Evolutionary conservation across 2,888 invertebrate genomes (phyloP), one percentile per base, ranked within the genome.

Genomic region (Taphrorychus bicolor): DNA sequence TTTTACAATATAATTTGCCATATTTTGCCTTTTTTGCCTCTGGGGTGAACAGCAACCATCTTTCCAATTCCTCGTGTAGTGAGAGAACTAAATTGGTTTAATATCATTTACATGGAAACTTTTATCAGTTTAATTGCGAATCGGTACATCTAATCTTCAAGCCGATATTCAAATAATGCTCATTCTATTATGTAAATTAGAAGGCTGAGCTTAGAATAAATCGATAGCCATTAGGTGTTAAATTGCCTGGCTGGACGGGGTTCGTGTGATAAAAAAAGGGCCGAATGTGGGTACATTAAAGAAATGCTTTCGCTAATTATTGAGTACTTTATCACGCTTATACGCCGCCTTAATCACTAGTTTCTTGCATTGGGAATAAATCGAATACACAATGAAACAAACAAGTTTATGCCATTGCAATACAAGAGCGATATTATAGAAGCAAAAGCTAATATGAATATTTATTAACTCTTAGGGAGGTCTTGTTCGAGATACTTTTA

Each of bases 391-490:
- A 65, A 65, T 59, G 65, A 65, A 59, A 65, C 48, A 59, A 65
- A 65, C 65, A 54, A 52, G 65, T 65, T 58, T 65, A 59, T 65
- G 54, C 53, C 53, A 54, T 59, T 59, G 65, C 59, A 59, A 42
- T 59, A 59, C 59, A 59, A 54, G 59, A 65, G 42, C 42, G 54
- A 48, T 63, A 57, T 63, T 63, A 63, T 63, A 63, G 60, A 32
- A 40, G 54, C 56, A 62, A 66, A 45, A 51, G 51, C 57, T 60
- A 60, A 66, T 66, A 66, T 66, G 66, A 66, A 66, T 66, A 66
- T 66, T 66, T 66, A 66, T 66, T 61, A 66, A 42, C 60, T 60
- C 66, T 57, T 57, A 51, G 66, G 66, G 66, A 60, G 66, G 66
- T 66, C 66, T 60, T 56, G 60, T 66, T 41, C 66, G 18, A 57